phyloP scores from a whole-genome alignment of 2,797 vertebrate species.

The Sebastes reedi region DNA sequence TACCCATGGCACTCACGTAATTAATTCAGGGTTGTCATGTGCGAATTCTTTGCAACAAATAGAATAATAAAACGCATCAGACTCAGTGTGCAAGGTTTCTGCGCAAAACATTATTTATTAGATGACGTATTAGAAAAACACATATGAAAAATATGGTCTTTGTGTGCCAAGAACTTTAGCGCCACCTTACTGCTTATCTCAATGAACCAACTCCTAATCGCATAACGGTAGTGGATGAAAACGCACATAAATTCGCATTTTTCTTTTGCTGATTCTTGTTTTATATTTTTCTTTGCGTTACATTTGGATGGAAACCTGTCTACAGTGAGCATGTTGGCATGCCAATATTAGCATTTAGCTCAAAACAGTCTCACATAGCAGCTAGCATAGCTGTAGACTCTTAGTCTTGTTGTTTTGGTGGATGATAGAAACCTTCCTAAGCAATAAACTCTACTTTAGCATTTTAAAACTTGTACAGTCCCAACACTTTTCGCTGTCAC shows the following conservation, averaged over 20 bases:
- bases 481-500: constrained; percentile 13
- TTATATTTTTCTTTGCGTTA: background rate
- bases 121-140: too few relatives aligned
- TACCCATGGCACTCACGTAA: too few relatives aligned
- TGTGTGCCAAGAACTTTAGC: too few relatives aligned
- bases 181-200: too few relatives aligned
- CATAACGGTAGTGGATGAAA: background rate
- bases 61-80: too few relatives aligned
- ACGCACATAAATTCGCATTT: background rate
- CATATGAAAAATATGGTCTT: too few relatives aligned
- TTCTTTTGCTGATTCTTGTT: background rate
- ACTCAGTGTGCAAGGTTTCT: too few relatives aligned
- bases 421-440: background rate
- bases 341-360: background rate
- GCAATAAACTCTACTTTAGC: background rate
- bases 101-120: too few relatives aligned
- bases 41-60: too few relatives aligned
- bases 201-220: background rate
- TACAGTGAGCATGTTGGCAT: background rate
- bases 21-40: too few relatives aligned
- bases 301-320: background rate
- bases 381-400: background rate
- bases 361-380: background rate
- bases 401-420: background rate
- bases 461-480: background rate